Evolutionary conservation across 1,140 invertebrate genomes (phyloP).

Genomic region (Heliconius himera): DNA sequence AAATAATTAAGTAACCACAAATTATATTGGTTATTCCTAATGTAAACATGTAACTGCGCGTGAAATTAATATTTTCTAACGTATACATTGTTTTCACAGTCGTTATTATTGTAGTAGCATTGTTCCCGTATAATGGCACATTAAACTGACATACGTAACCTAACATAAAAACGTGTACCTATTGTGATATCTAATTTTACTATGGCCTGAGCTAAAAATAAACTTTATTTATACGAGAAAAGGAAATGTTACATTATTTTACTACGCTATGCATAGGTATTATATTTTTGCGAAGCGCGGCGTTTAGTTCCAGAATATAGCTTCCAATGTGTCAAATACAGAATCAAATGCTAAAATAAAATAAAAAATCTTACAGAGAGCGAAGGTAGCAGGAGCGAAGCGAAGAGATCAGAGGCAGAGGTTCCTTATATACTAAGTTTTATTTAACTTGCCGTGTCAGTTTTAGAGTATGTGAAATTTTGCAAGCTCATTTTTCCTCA

Average conservation of each 20-base stretch:
- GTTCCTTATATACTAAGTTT: too few relatives aligned
- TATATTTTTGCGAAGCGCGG: background rate
- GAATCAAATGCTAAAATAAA: too few relatives aligned
- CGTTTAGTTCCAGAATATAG: background rate
- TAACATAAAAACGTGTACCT: constrained; percentile 8
- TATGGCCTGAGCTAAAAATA: constrained; percentile 4
- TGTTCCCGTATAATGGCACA: constrained; percentile 15
- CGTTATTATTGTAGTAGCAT: constrained; percentile 10
- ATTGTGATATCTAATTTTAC: constrained; percentile 1
- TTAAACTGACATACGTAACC: constrained; percentile 12
- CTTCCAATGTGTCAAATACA: too few relatives aligned
- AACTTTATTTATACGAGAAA: background rate
- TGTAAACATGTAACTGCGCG: background rate
- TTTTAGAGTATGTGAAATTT: too few relatives aligned
- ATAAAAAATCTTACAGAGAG: too few relatives aligned
- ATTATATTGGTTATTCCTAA: background rate
- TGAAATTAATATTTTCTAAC: constrained; percentile 12
- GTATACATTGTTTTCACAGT: constrained; percentile 6
- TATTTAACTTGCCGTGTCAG: too few relatives aligned
- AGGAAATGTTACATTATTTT: background rate
- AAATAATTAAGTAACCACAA: background rate
- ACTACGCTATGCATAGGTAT: background rate
- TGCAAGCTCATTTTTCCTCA: too few relatives aligned
- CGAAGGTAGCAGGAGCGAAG: too few relatives aligned
- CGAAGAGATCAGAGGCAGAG: too few relatives aligned